Percentiles rank a stretch among this genome's conserved stretches.
phyloP scores from a whole-genome alignment of 2,888 invertebrate species.

The Xanthorhoe designata region DNA sequence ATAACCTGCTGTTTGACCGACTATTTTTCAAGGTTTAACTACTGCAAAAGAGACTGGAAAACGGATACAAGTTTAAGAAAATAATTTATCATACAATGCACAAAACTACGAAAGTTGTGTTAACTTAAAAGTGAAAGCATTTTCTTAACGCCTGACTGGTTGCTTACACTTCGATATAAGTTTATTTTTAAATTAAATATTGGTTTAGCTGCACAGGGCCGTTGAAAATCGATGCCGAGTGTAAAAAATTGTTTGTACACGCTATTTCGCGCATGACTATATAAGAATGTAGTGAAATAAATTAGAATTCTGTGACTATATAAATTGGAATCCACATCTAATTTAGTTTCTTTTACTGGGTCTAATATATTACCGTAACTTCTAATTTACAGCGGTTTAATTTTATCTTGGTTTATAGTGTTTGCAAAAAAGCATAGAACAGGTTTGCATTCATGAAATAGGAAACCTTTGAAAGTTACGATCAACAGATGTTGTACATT shows the following conservation, averaged over 20 bases:
- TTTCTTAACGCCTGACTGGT: slow-evolving; percentile 56
- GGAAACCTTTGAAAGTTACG: background rate
- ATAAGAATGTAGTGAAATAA: slow-evolving; percentile 39
- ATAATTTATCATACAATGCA: slow-evolving; percentile 40
- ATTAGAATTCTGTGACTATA: slow-evolving; percentile 10
- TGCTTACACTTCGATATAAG: slow-evolving; percentile 52
- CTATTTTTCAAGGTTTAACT: slow-evolving; percentile 32
- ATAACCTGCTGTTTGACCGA: slow-evolving; percentile 28
- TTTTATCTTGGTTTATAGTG: background rate
- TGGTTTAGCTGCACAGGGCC: slow-evolving; percentile 53
- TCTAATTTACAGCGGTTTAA: background rate
- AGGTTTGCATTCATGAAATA: too few species aligned
- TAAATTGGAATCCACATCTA: background rate
- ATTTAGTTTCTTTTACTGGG: background rate
- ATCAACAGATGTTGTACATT: slow-evolving; percentile 18
- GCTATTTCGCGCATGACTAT: slow-evolving; percentile 36
- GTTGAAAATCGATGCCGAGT: slow-evolving; percentile 56
- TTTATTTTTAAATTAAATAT: slow-evolving; percentile 63
- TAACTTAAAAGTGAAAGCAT: slow-evolving; percentile 70
- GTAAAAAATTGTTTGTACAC: slow-evolving; percentile 45
- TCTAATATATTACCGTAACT: background rate
- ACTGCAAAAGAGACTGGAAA: slow-evolving; percentile 38
- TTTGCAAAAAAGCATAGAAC: too few species aligned
- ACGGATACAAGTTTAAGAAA: slow-evolving; percentile 8
- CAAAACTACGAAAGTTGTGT: slow-evolving; percentile 52